Evolutionary conservation across 92 coral and sea anemone species (phyloP).

Genomic region (Plumapathes pennacea): DNA sequence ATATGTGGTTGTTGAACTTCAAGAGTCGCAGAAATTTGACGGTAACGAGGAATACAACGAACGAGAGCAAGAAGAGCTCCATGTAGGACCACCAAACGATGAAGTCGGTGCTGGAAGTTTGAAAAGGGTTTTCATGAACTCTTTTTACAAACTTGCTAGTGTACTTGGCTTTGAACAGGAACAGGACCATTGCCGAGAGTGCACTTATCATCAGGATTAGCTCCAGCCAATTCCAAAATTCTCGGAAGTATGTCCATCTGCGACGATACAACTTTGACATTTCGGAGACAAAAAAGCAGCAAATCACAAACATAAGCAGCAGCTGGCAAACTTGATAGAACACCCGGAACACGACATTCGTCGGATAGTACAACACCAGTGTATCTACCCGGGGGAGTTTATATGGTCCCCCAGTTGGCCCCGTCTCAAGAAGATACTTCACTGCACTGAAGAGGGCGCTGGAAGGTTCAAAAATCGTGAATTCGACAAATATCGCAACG

Average conservation of each 20-base stretch:
- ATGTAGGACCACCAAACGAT: conserved; percentile 60
- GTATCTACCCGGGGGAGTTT: conserved; percentile 35
- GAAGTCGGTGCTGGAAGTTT: conserved; percentile 72
- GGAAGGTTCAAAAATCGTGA: conserved; percentile 76
- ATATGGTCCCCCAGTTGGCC: conserved; percentile 59
- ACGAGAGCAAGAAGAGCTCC: conserved; percentile 63
- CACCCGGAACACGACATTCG: conserved; percentile 38
- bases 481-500: conserved; percentile 68
- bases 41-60: conserved; percentile 66
- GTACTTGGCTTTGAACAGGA: conserved; percentile 57
- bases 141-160: conserved; percentile 60
- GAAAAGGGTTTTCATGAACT: conserved; percentile 65
- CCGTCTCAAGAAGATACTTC: conserved; percentile 54
- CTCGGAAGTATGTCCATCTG: conserved; percentile 58
- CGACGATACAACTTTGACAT: conserved; percentile 34
- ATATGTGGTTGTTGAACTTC: conserved; percentile 61
- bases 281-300: conserved; percentile 52
- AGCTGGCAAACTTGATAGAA: conserved; percentile 52
- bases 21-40: conserved; percentile 58
- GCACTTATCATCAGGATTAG: conserved; percentile 52
- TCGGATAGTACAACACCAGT: conserved; percentile 61
- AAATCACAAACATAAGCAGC: conserved; percentile 46
- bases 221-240: conserved; percentile 75
- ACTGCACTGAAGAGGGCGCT: conserved; percentile 68
- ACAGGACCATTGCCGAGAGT: conserved; percentile 52